phyloP scores from a whole-genome alignment of 2,888 invertebrate genomes.

The Ormyrus nitidulus region DNA sequence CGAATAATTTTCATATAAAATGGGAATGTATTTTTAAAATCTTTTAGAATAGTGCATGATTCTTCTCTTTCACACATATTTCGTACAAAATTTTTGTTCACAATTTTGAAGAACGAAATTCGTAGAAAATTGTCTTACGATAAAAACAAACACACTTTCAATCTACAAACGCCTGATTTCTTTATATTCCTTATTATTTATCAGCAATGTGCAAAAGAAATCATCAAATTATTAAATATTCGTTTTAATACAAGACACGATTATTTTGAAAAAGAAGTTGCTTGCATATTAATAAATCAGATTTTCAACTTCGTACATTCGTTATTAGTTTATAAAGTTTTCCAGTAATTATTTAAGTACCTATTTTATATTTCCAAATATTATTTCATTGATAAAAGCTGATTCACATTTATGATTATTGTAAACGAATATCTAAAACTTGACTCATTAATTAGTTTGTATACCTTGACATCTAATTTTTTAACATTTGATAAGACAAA shows the following conservation, averaged over 20 bases:
- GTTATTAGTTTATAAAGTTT: not conserved
- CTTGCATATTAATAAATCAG: not conserved
- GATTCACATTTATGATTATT: not conserved
- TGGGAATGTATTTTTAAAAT: slow-evolving; percentile 60
- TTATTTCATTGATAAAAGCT: too few relatives aligned
- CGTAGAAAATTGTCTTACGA: slow-evolving; percentile 11
- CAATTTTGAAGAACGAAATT: slow-evolving; percentile 27
- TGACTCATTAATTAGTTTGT: slow-evolving; percentile 26
- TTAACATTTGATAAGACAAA: slow-evolving; percentile 45
- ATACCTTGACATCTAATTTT: slow-evolving; percentile 36
- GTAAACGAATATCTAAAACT: slow-evolving; percentile 41
- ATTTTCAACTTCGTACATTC: not conserved
- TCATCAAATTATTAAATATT: slow-evolving; percentile 28
- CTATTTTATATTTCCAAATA: not conserved
- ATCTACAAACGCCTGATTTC: slow-evolving; percentile 22
- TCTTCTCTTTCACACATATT: slow-evolving; percentile 36
- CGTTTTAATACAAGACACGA: slow-evolving; percentile 15
- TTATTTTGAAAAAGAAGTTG: not conserved
- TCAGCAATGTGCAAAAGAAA: slow-evolving; percentile 34
- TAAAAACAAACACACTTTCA: slow-evolving; percentile 29
- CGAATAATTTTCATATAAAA: slow-evolving; percentile 60
- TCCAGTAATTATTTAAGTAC: slow-evolving; percentile 3
- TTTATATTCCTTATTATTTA: slow-evolving; percentile 17
- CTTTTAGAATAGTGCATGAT: slow-evolving; percentile 23
- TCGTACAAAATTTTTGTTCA: slow-evolving; percentile 33